Percentiles rank a stretch among this genome's conserved stretches.
phyloP scores from a whole-genome alignment of 1,140 invertebrate genomes.

The Bombus waltoni region DNA sequence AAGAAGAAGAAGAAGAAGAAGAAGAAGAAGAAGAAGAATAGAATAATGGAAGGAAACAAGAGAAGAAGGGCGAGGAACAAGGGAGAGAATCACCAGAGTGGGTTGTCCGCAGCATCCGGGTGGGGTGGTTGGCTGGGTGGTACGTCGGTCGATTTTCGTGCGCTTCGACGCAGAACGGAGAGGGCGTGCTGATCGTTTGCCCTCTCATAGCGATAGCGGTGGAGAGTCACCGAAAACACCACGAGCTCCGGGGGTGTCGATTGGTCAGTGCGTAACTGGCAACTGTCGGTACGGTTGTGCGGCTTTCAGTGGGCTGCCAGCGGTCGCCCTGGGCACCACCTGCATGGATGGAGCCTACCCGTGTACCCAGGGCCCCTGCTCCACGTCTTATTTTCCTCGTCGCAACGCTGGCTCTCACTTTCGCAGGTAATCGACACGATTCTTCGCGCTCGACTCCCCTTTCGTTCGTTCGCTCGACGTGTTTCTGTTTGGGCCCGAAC shows the following conservation, averaged over 20 bases:
- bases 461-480: too few relatives aligned
- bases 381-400: conserved; percentile 76
- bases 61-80: background rate
- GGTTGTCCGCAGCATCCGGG: conserved; percentile 64
- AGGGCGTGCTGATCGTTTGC: conserved; percentile 61
- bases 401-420: conserved; percentile 73
- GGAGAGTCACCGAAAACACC: conserved; percentile 46
- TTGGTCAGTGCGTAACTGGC: conserved; percentile 55
- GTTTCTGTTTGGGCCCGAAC: background rate
- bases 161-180: conserved; percentile 61
- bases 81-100: conserved; percentile 14
- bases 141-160: conserved; percentile 63
- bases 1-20: background rate
- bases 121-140: conserved; percentile 48
- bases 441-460: background rate
- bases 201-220: conserved; percentile 33
- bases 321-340: conserved; percentile 72
- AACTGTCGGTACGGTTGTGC: conserved; percentile 54
- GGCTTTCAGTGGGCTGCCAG: conserved; percentile 63
- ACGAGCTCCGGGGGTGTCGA: conserved; percentile 44
- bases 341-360: conserved; percentile 74
- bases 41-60: background rate
- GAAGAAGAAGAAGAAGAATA: background rate
- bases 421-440: conserved; percentile 70
- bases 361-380: conserved; percentile 75